These are phyloP conservation scores for Eucidaris tribuloides DNA, from an alignment of 35 echinoderm and acorn worm species.

Conservation along the genomic window DNA sequence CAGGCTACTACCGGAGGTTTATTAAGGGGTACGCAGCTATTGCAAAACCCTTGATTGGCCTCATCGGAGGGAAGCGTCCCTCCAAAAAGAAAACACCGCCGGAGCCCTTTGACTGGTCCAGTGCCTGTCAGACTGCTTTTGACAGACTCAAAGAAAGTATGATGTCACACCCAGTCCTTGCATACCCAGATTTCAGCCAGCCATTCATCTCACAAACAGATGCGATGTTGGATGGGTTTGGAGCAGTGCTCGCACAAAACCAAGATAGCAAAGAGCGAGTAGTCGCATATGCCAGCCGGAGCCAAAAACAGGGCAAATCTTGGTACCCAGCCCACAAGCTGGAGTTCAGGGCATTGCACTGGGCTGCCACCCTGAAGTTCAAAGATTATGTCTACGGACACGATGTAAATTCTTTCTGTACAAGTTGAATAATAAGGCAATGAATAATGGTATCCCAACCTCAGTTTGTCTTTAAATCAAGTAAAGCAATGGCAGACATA, in stretches of 20 bases:
- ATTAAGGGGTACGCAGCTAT: conserved; percentile 27
- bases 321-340: conserved; percentile 59
- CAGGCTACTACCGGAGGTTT: conserved; percentile 28
- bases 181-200: conserved; percentile 32
- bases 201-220: conserved; percentile 57
- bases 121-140: conserved; percentile 31
- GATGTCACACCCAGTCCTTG: conserved; percentile 44
- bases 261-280: conserved; percentile 27
- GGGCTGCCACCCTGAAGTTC: conserved; percentile 55
- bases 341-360: conserved; percentile 55
- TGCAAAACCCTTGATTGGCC: background rate
- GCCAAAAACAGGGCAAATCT: conserved; percentile 2
- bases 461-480: no score
- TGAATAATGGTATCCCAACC: no score
- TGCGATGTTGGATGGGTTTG: conserved; percentile 24
- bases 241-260: conserved; percentile 37
- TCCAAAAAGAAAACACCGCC: background rate
- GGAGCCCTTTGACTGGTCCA: conserved; percentile 6
- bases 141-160: conserved; percentile 14
- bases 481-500: no score
- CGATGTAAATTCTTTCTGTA: conserved; percentile 10
- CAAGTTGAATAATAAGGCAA: no score
- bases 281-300: conserved; percentile 49
- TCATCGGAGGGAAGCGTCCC: background rate
- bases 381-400: conserved; percentile 41